These are phyloP conservation scores for Scortum barcoo DNA, from an alignment of 2,113 vertebrate species.

Conservation along the genomic window DNA sequence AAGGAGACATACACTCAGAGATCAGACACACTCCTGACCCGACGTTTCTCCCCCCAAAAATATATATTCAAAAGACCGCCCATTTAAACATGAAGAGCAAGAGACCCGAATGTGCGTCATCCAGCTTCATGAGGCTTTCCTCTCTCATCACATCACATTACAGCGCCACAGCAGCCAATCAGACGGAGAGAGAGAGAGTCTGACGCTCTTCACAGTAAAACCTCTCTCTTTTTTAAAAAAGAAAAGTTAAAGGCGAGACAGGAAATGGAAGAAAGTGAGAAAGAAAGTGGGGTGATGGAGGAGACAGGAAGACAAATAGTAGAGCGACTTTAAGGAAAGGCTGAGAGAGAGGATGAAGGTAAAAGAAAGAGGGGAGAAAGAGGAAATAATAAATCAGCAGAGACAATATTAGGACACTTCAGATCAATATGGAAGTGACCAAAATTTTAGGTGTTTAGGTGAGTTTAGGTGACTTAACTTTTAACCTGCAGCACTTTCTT, in stretches of 20 bases:
- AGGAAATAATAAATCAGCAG: neutral
- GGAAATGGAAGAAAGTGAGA: neutral
- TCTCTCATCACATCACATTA: conserved; percentile 21
- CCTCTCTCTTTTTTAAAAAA: neutral
- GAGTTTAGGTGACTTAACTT: too few species aligned
- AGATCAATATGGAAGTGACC: too few species aligned
- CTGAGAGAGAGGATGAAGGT: neutral
- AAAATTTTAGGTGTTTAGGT: too few species aligned
- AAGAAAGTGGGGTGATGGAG: neutral
- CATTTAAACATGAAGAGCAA: neutral
- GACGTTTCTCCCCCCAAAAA: neutral
- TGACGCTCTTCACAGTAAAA: neutral
- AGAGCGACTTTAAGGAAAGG: neutral
- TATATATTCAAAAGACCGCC: neutral
- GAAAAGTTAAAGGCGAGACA: neutral
- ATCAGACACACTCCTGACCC: neutral
- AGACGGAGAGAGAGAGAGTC: neutral
- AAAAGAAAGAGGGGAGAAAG: neutral
- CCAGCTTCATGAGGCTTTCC: neutral
- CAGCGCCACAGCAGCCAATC: conserved; percentile 19
- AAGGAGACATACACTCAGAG: neutral
- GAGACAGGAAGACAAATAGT: neutral
- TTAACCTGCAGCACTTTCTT: too few species aligned
- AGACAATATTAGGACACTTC: neutral
- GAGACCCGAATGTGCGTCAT: neutral